phyloP scores from a whole-genome alignment of 2,888 invertebrate species.

The Coecobrya sp. region DNA sequence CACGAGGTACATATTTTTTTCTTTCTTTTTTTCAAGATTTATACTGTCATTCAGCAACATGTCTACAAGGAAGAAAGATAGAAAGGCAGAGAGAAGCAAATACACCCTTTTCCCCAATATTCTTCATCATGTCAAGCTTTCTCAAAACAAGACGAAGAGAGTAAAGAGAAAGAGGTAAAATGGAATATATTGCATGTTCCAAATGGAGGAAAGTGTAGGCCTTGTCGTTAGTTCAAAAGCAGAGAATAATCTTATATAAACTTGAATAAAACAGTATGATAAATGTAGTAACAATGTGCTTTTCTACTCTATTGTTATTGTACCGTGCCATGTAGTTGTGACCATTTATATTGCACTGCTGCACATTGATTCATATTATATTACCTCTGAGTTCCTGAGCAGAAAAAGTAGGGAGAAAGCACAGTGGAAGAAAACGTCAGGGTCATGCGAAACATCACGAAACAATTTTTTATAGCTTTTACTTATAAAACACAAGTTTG shows the following conservation, averaged over 20 bases:
- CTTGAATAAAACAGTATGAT: not conserved
- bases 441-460: not conserved
- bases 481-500: not conserved
- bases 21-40: conserved; percentile 49
- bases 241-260: not conserved
- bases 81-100: not conserved
- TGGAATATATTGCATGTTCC: not conserved
- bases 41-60: conserved; percentile 65
- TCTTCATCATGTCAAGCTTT: not conserved
- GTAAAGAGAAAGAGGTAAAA: not conserved
- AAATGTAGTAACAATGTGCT: not conserved
- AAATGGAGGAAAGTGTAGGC: too few relatives aligned
- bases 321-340: too few relatives aligned
- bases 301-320: too few relatives aligned
- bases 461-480: not conserved
- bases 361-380: too few relatives aligned
- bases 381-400: not conserved
- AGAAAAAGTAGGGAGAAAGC: not conserved
- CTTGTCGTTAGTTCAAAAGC: too few relatives aligned
- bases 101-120: not conserved
- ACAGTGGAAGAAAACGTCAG: not conserved
- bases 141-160: not conserved
- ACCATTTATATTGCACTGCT: too few relatives aligned
- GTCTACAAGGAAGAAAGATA: conserved; percentile 1
- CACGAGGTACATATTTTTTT: not conserved